A percentile compares a stretch with the other conserved stretches of the same genome.
phyloP scores from a whole-genome alignment of 2,113 vertebrate genomes.

The Trichomycterus rosablanca region DNA sequence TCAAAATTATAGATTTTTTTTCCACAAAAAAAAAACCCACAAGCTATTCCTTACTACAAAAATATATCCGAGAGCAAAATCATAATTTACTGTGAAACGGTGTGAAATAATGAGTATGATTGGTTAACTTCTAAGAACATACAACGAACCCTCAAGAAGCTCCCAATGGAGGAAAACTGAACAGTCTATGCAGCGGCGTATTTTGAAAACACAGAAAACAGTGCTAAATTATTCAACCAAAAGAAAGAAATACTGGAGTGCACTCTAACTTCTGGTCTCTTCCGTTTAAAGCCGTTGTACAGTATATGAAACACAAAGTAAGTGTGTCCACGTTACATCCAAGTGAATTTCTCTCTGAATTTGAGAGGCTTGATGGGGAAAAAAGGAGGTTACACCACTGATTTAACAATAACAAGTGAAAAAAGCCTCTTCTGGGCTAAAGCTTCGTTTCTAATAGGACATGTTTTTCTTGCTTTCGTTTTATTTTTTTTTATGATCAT shows the following conservation, averaged over 20 bases:
- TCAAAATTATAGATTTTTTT: too few species aligned
- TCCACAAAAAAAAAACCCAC: too few species aligned
- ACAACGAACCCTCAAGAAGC: neutral
- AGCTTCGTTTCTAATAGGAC: constrained; percentile 1
- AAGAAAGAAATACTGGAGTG: neutral
- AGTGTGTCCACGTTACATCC: neutral
- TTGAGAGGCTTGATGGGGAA: neutral
- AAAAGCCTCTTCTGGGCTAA: neutral
- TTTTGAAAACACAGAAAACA: neutral
- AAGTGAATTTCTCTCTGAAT: constrained; percentile 2
- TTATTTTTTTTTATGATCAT: constrained; percentile 18
- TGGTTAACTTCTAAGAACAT: neutral
- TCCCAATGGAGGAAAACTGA: neutral
- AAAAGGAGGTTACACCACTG: constrained; percentile 14
- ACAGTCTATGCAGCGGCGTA: neutral
- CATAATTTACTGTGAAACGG: too few species aligned
- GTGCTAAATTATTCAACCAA: neutral
- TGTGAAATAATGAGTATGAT: neutral
- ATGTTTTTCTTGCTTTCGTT: constrained; percentile 16
- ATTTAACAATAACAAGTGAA: constrained; percentile 2
- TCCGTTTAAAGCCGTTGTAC: neutral
- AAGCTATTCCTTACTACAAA: too few species aligned
- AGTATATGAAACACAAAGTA: neutral
- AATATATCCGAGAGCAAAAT: too few species aligned
- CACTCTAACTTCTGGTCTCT: neutral